A percentile compares a stretch with the other conserved stretches of the same genome.
These are phyloP conservation scores for Amphilophus citrinellus DNA, from an alignment of 2,113 vertebrate species.

Conservation along the genomic window DNA sequence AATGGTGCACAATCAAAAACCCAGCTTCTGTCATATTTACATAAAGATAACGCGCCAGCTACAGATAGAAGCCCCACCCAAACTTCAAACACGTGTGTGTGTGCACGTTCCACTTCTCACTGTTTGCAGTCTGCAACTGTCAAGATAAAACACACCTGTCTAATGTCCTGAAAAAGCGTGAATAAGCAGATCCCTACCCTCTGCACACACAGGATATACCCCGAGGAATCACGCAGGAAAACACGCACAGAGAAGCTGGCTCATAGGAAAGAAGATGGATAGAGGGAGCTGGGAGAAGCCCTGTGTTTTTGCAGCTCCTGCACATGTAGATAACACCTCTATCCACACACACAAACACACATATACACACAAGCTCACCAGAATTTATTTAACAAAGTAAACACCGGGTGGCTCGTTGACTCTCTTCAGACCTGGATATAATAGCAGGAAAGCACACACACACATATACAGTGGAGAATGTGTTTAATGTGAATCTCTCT, in stretches of 20 bases:
- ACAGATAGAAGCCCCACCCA: conserved; percentile 24
- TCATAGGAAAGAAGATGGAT: conserved; percentile 10
- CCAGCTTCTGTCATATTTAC: conserved; percentile 52
- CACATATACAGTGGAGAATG: neutral
- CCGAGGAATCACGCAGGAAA: conserved; percentile 37
- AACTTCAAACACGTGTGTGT: conserved; percentile 14
- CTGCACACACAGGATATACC: conserved; percentile 17
- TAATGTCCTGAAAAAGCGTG: conserved; percentile 27
- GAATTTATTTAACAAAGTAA: conserved; percentile 64
- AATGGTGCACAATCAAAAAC: conserved; percentile 8
- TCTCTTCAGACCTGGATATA: conserved; percentile 44
- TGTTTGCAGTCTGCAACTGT: conserved; percentile 60
- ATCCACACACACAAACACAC: conserved; percentile 36
- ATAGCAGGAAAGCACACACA: conserved; percentile 23
- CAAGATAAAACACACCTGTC: conserved; percentile 58
- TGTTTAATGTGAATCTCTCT: neutral
- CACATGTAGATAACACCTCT: conserved; percentile 39
- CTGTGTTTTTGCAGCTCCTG: conserved; percentile 7
- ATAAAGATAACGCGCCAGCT: conserved; percentile 40
- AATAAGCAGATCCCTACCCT: conserved; percentile 32
- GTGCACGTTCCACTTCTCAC: conserved; percentile 6
- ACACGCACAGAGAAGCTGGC: conserved; percentile 17
- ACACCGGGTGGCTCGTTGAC: conserved; percentile 44
- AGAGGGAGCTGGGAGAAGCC: conserved; percentile 1
- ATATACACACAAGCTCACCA: neutral